Conservation (phyloP, 2,888 invertebrate species). For the Eupithecia subumbrata region DNA sequence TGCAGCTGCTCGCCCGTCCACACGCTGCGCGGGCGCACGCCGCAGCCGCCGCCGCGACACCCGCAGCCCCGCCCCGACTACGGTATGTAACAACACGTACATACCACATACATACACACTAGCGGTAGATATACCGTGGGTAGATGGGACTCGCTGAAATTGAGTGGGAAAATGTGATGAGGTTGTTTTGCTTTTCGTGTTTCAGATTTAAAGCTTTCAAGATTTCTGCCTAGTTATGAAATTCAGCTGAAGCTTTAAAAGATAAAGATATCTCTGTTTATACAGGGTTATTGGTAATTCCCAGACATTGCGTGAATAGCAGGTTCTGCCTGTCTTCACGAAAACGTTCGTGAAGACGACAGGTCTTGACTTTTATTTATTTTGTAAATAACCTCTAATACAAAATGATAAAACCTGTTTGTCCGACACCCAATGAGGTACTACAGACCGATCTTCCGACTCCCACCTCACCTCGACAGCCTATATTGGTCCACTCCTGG, state of each 20-base stretch:
- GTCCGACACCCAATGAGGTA: no score
- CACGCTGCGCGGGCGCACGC: constrained; percentile 87
- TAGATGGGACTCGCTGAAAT: background rate
- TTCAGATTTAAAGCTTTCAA: background rate
- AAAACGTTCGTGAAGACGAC: no score
- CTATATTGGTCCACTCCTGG: no score
- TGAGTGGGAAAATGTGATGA: background rate
- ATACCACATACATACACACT: constrained; percentile 40
- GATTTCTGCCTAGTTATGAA: background rate
- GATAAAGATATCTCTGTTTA: no score
- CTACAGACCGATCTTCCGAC: no score
- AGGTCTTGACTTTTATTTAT: no score
- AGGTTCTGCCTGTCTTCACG: no score
- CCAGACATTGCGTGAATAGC: no score
- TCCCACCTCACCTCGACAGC: no score
- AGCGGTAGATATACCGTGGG: background rate
- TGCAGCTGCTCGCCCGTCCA: constrained; percentile 89
- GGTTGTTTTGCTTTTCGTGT: background rate
- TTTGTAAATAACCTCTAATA: no score
- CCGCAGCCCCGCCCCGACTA: constrained; percentile 93
- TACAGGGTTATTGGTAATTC: no score
- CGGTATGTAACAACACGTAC: constrained; percentile 86
- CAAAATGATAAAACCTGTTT: no score
- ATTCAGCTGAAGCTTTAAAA: background rate
- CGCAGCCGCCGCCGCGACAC: constrained; percentile 78